Evolutionary conservation across 2,113 vertebrate genomes (phyloP).

Genomic region (Nycticryphes semicollaris): DNA sequence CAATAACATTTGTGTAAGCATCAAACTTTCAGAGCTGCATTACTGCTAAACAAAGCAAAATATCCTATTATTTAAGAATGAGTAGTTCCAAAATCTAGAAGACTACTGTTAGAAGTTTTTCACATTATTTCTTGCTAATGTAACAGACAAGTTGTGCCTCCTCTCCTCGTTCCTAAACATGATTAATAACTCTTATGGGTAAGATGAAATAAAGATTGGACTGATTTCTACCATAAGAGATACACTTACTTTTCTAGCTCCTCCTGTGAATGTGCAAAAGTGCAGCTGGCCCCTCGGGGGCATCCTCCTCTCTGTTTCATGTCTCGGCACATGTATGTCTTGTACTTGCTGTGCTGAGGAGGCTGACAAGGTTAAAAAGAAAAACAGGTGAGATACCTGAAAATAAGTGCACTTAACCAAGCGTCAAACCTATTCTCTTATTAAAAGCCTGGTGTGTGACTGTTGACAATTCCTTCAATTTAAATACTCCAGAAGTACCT

Average conservation of each 20-base stretch:
- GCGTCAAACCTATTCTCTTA: background rate
- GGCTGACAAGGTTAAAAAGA: slow-evolving; percentile 76
- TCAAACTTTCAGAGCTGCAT: background rate
- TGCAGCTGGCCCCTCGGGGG: slow-evolving; percentile 96
- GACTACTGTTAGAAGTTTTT: background rate
- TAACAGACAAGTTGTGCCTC: background rate
- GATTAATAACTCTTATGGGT: background rate
- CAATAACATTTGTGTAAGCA: background rate
- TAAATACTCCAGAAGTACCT: background rate
- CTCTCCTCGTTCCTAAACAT: background rate
- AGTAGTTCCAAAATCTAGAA: background rate
- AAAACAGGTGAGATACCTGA: background rate
- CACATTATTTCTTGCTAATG: background rate
- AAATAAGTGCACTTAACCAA: background rate
- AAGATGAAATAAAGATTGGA: background rate
- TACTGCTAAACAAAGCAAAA: background rate
- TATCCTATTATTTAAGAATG: background rate
- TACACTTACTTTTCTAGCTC: slow-evolving; percentile 95
- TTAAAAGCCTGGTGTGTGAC: background rate
- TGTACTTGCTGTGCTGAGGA: slow-evolving; percentile 98
- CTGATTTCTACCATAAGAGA: background rate
- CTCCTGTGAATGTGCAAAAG: slow-evolving; percentile 97
- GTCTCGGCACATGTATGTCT: slow-evolving; percentile 98
- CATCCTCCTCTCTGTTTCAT: slow-evolving; percentile 99
- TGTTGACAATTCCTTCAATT: background rate